Evolutionary conservation across 2,888 invertebrate species (phyloP).

Genomic region (Callosobruchus maculatus): DNA sequence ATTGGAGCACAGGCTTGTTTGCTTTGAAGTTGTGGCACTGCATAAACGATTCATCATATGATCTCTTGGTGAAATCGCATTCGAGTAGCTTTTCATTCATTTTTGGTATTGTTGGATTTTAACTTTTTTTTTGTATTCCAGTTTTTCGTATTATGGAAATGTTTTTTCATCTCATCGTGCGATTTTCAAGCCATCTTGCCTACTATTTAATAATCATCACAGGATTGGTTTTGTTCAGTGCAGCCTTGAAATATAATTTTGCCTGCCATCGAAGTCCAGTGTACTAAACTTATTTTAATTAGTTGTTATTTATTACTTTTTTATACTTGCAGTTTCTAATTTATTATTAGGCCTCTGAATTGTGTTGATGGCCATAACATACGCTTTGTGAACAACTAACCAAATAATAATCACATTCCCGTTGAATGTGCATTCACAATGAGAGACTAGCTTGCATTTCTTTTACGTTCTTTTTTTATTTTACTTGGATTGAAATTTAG

Average conservation of each 20-base stretch:
- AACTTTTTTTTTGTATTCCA: too few relatives aligned
- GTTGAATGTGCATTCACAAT: conserved; percentile 16
- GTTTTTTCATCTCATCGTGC: too few relatives aligned
- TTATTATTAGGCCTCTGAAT: conserved; percentile 24
- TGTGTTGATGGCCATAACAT: neutral
- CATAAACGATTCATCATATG: too few relatives aligned
- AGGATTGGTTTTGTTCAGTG: neutral
- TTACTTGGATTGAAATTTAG: conserved; percentile 19
- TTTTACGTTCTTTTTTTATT: conserved; percentile 14
- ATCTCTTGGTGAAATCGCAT: too few relatives aligned
- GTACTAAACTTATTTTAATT: conserved; percentile 19
- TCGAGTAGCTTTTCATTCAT: too few relatives aligned
- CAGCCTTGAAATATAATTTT: neutral
- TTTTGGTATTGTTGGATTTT: too few relatives aligned
- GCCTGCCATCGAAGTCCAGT: conserved; percentile 2
- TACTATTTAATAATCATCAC: neutral
- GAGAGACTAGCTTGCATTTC: conserved; percentile 20
- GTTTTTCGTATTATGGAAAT: too few relatives aligned
- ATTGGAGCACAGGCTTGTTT: neutral
- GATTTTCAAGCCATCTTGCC: neutral
- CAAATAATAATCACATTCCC: conserved; percentile 26
- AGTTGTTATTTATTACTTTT: conserved; percentile 31
- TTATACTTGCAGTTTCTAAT: conserved; percentile 30
- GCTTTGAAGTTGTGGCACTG: too few relatives aligned
- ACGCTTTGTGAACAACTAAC: conserved; percentile 17